These are phyloP conservation scores for Saguinus midas DNA, from an alignment of 2,113 vertebrate species.

Conservation along the genomic window DNA sequence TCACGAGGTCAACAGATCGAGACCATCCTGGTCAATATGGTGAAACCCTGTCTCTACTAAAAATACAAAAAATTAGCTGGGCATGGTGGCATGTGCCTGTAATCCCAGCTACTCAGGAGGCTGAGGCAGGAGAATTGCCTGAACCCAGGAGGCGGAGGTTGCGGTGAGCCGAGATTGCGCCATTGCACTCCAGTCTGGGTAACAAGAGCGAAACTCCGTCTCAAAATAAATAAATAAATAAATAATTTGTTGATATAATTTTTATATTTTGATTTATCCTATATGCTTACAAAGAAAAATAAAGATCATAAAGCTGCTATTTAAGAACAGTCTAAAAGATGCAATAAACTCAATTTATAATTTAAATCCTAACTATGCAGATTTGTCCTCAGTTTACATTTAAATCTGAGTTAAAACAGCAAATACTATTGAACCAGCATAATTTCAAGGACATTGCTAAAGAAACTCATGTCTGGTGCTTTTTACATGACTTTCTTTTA, in stretches of 20 bases:
- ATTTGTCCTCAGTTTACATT: conserved; percentile 5
- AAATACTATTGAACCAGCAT: neutral
- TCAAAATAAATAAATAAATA: too few relatives aligned
- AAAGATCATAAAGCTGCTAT: neutral
- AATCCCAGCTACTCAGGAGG: too few relatives aligned
- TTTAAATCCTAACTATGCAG: neutral
- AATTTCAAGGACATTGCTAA: neutral
- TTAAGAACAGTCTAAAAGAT: conserved; percentile 14
- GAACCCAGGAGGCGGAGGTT: too few relatives aligned
- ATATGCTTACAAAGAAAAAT: conserved; percentile 41
- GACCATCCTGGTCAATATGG: too few relatives aligned
- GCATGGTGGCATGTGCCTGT: too few relatives aligned
- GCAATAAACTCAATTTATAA: neutral
- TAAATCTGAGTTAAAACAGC: conserved; percentile 13
- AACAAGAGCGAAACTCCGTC: too few relatives aligned
- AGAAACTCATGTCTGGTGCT: neutral
- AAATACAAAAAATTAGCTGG: too few relatives aligned
- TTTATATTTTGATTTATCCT: conserved; percentile 39
- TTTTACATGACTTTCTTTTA: neutral
- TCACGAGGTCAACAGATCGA: too few relatives aligned
- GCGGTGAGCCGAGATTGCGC: too few relatives aligned
- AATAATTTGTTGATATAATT: neutral
- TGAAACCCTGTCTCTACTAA: too few relatives aligned
- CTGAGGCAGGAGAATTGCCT: too few relatives aligned
- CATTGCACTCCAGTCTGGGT: too few relatives aligned